phyloP scores from a whole-genome alignment of 2,888 invertebrate genomes.

The Bembecia ichneumoniformis region DNA sequence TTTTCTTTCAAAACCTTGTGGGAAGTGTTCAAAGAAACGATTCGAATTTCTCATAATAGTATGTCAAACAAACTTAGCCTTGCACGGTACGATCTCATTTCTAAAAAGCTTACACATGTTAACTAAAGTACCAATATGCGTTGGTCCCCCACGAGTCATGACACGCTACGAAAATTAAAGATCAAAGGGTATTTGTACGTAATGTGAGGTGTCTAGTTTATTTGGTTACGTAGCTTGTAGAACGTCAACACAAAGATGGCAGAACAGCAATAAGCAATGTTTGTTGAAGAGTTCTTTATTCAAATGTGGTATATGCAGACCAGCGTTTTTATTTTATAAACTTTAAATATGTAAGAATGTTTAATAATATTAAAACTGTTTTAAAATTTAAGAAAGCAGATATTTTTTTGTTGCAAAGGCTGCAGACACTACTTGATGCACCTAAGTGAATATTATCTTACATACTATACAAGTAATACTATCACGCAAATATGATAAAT shows the following conservation, averaged over 20 bases:
- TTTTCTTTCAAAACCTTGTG: not conserved
- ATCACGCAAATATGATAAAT: too few relatives aligned
- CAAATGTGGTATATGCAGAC: conserved; percentile 31
- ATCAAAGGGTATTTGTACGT: conserved; percentile 16
- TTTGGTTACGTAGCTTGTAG: conserved; percentile 27
- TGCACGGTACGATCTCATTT: conserved; percentile 39
- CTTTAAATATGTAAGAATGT: too few relatives aligned
- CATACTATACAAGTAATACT: too few relatives aligned
- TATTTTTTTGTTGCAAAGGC: too few relatives aligned
- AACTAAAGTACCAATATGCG: conserved; percentile 22
- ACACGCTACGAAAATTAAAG: conserved; percentile 11
- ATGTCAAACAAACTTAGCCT: conserved; percentile 42
- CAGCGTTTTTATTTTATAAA: conserved; percentile 15
- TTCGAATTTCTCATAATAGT: conserved; percentile 38
- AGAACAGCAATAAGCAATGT: conserved; percentile 47
- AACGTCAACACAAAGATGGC: conserved; percentile 43
- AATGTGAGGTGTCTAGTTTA: conserved; percentile 21
- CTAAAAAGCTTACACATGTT: conserved; percentile 51
- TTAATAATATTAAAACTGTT: too few relatives aligned
- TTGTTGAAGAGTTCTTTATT: conserved; percentile 52
- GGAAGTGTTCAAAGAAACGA: conserved; percentile 3
- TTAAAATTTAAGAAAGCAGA: too few relatives aligned
- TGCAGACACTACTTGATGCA: too few relatives aligned
- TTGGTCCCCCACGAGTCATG: conserved; percentile 20
- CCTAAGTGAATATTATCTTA: too few relatives aligned